Conservation (phyloP, 1,140 invertebrate species). For the Pogonognathellus flavescens region DNA sequence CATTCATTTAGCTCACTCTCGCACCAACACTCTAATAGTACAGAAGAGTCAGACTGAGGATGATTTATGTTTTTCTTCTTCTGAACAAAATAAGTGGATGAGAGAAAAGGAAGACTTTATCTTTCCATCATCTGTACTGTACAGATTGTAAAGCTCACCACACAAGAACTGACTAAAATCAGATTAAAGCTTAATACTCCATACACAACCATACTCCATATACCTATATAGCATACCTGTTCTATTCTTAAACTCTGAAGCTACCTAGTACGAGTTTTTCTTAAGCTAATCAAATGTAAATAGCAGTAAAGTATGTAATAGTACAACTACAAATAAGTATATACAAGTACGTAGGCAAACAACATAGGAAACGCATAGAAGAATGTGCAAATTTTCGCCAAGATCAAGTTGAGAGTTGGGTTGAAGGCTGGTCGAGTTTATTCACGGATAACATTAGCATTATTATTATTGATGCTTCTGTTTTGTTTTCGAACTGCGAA, state of each 20-base stretch:
- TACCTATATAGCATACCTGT: no score
- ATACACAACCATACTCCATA: neutral
- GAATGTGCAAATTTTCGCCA: neutral
- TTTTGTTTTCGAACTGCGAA: neutral
- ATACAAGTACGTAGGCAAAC: no score
- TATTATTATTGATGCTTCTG: slow-evolving; percentile 23
- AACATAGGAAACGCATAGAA: no score
- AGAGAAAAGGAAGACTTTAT: neutral
- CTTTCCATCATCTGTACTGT: no score
- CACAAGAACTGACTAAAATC: neutral
- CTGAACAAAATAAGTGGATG: neutral
- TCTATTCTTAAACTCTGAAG: no score
- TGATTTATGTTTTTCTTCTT: neutral
- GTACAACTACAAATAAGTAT: no score
- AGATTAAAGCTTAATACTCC: neutral
- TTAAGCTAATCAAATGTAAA: no score
- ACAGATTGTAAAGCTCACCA: no score
- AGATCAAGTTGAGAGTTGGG: neutral
- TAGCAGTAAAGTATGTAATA: no score
- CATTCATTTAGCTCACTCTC: slow-evolving; percentile 18
- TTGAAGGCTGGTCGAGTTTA: neutral
- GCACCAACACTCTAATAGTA: neutral
- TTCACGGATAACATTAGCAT: neutral
- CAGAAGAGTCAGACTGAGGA: neutral
- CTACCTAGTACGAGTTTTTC: no score